phyloP scores from a whole-genome alignment of 2,797 vertebrate species.

The Anableps anableps region DNA sequence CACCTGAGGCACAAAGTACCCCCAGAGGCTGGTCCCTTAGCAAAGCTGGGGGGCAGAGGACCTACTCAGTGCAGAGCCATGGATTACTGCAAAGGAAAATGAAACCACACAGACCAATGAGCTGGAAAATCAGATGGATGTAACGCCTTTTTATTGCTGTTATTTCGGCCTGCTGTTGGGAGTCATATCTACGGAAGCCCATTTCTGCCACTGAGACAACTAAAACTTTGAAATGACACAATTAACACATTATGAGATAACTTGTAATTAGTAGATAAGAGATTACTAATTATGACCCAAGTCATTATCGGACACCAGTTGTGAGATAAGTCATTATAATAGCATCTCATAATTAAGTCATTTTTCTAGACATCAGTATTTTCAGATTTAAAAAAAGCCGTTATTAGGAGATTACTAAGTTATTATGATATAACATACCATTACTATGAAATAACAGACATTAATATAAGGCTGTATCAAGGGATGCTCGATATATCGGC shows the following conservation, averaged over 20 bases:
- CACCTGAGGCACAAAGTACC: constrained; percentile 73
- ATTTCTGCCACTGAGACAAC: neutral
- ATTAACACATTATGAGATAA: neutral
- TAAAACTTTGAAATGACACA: neutral
- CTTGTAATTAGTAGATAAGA: too few species aligned
- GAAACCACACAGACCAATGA: constrained; percentile 85
- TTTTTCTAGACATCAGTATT: neutral
- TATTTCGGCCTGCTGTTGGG: constrained; percentile 25
- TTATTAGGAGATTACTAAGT: neutral
- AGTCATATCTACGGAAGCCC: neutral
- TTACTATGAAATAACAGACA: neutral
- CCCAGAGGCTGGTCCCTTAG: constrained; percentile 86
- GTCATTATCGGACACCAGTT: neutral
- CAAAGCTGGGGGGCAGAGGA: constrained; percentile 85
- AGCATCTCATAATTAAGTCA: neutral
- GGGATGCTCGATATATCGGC: neutral
- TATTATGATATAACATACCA: neutral
- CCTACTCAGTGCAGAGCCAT: constrained; percentile 99
- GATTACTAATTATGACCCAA: neutral
- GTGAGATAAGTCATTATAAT: too few species aligned
- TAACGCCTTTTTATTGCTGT: constrained; percentile 34
- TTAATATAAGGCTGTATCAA: neutral
- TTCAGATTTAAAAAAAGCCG: neutral
- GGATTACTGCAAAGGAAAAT: constrained; percentile 98
- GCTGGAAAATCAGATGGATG: constrained; percentile 55